These are phyloP conservation scores for Pogonomyrmex barbatus DNA, from an alignment of 1,140 invertebrate species.

Conservation along the genomic window DNA sequence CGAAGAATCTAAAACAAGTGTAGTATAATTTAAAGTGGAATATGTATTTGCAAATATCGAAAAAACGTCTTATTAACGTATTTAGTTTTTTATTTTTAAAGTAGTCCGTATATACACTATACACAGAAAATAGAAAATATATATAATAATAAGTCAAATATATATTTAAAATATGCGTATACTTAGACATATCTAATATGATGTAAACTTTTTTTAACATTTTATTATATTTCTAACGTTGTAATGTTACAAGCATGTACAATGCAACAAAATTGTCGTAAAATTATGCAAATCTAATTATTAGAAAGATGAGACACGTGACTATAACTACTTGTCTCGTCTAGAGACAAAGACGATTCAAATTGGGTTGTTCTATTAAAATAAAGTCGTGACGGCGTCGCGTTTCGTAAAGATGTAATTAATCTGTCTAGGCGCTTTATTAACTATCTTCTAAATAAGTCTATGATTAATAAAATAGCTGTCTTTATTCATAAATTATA, in stretches of 20 bases:
- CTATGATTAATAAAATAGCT: constrained; percentile 6
- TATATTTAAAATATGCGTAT: background rate
- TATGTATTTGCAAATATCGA: background rate
- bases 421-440: constrained; percentile 29
- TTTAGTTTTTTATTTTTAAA: constrained; percentile 9
- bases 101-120: background rate
- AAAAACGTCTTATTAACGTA: background rate
- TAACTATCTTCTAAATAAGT: constrained; percentile 21
- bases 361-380: constrained; percentile 36
- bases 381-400: background rate
- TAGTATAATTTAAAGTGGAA: background rate
- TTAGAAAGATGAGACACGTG: background rate
- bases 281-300: constrained; percentile 9
- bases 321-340: constrained; percentile 41
- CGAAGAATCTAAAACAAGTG: background rate
- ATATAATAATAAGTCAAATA: background rate
- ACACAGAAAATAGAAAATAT: background rate
- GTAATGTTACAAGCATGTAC: background rate
- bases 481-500: background rate
- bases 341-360: background rate
- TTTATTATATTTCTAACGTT: constrained; percentile 7
- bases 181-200: background rate
- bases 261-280: constrained; percentile 25
- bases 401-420: constrained; percentile 41
- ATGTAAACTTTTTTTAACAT: background rate